A percentile compares a stretch with the other conserved stretches of the same genome.
Conservation (phyloP, 2,113 vertebrate genomes). For the Embiotoca jacksoni region DNA sequence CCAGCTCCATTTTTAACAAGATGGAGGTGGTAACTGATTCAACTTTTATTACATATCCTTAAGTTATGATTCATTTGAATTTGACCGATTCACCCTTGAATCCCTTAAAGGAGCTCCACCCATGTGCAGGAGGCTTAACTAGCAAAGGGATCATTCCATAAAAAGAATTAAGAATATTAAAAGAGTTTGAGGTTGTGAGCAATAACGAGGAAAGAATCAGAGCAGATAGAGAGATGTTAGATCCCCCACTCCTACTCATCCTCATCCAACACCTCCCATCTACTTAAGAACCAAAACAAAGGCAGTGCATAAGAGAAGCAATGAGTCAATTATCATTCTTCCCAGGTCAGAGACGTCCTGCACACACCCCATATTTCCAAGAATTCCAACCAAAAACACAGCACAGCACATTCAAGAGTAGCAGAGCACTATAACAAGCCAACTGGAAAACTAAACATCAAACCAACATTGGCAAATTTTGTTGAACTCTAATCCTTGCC, state of each 20-base stretch:
- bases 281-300: constrained; percentile 17
- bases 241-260: neutral
- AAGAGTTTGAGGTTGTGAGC: constrained; percentile 31
- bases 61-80: constrained; percentile 49
- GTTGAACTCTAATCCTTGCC: no score
- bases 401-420: neutral
- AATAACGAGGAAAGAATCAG: constrained; percentile 31
- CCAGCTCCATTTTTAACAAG: constrained; percentile 1
- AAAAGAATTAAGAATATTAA: constrained; percentile 47
- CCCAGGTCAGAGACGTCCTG: constrained; percentile 51
- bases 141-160: constrained; percentile 37
- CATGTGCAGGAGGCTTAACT: constrained; percentile 61
- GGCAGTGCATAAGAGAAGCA: neutral
- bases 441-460: neutral
- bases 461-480: neutral
- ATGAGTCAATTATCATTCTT: constrained; percentile 44
- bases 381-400: constrained; percentile 6
- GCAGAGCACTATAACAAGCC: neutral
- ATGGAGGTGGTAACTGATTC: constrained; percentile 16
- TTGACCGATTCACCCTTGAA: constrained; percentile 53
- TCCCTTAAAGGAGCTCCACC: constrained; percentile 54
- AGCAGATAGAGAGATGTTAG: constrained; percentile 28
- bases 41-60: constrained; percentile 23
- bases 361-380: constrained; percentile 12
- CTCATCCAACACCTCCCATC: constrained; percentile 10